Percentiles rank a stretch among this genome's conserved stretches.
These are phyloP conservation scores for Scomber japonicus DNA, from an alignment of 2,113 vertebrate species.

Conservation along the genomic window DNA sequence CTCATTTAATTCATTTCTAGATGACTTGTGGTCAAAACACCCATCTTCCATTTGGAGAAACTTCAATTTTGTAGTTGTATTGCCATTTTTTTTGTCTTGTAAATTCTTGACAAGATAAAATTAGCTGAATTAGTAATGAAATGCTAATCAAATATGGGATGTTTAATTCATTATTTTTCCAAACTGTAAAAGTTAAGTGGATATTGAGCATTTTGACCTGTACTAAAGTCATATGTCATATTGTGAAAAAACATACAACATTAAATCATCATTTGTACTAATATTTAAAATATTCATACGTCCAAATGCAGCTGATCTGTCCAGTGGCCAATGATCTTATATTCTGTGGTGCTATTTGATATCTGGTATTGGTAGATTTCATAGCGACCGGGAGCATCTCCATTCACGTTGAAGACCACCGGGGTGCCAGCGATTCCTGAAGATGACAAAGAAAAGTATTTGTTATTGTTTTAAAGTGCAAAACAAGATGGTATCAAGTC, in stretches of 20 bases:
- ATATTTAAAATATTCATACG: constrained; percentile 78
- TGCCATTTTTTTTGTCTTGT: background rate
- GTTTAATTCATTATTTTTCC: background rate
- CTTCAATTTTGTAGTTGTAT: background rate
- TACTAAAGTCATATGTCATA: too few species aligned
- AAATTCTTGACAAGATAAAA: constrained; percentile 20
- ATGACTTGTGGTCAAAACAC: background rate
- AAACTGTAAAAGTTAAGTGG: background rate
- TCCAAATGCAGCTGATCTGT: constrained; percentile 91
- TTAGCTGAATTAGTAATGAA: background rate
- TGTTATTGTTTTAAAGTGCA: background rate
- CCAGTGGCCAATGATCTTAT: constrained; percentile 95
- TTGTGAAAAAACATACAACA: background rate
- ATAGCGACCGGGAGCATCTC: constrained; percentile 94
- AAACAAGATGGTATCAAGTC: background rate
- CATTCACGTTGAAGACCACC: constrained; percentile 94
- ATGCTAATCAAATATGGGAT: background rate
- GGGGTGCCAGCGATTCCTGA: constrained; percentile 95
- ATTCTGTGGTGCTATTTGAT: constrained; percentile 88
- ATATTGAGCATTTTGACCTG: background rate
- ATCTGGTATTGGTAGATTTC: constrained; percentile 98
- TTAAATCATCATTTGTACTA: background rate
- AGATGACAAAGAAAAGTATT: constrained; percentile 21
- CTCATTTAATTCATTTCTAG: background rate
- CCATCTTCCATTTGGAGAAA: background rate